These are phyloP conservation scores for Taenioides sp. DNA, from an alignment of 2,797 vertebrate species.

Conservation along the genomic window DNA sequence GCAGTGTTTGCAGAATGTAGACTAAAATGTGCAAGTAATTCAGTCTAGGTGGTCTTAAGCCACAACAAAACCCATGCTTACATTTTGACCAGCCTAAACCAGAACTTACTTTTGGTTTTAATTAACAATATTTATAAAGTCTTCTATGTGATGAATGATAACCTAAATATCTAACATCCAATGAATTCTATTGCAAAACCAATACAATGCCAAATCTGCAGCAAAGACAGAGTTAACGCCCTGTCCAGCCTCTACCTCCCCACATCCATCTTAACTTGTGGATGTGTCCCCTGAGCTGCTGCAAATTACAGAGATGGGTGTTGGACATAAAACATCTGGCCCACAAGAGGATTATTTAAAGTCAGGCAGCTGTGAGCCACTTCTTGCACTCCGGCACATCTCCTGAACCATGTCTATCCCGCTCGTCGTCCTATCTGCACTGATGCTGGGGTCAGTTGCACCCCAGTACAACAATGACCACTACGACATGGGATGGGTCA, in stretches of 20 bases:
- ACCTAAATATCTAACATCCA: conserved; percentile 42
- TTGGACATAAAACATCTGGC: conserved; percentile 89
- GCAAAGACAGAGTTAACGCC: conserved; percentile 11
- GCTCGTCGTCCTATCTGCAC: conserved; percentile 55
- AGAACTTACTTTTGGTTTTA: not conserved
- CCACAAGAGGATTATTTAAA: conserved; percentile 82
- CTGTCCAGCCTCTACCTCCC: conserved; percentile 84
- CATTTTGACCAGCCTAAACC: not conserved
- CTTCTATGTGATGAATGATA: conserved; percentile 13
- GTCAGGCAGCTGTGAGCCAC: conserved; percentile 61
- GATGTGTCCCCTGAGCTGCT: conserved; percentile 61
- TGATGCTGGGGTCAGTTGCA: conserved; percentile 66
- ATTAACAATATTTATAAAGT: conserved; percentile 1
- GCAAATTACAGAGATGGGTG: conserved; percentile 83
- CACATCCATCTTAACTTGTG: conserved; percentile 62
- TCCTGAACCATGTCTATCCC: conserved; percentile 81
- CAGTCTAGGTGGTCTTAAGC: no score
- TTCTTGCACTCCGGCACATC: conserved; percentile 60
- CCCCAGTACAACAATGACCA: conserved; percentile 68
- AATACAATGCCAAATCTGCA: conserved; percentile 36
- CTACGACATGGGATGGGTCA: conserved; percentile 86
- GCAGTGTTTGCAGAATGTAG: not conserved
- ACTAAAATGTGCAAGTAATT: not conserved
- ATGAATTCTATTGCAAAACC: conserved; percentile 11
- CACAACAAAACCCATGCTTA: not conserved